phyloP scores from a whole-genome alignment of 2,888 invertebrate species.

The Drosophila demipolita region DNA sequence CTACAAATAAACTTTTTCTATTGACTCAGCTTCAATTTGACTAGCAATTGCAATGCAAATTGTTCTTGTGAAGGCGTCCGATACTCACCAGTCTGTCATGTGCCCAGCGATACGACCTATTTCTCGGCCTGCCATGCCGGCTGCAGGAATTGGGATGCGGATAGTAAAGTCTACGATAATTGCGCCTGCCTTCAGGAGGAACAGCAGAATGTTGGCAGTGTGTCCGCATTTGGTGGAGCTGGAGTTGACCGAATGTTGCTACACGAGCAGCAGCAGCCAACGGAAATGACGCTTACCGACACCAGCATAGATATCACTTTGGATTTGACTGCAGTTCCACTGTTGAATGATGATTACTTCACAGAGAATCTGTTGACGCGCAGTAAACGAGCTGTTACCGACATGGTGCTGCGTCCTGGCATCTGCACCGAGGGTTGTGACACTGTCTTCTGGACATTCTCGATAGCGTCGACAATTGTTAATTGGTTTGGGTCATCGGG shows the following conservation, averaged over 20 bases:
- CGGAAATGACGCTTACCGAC: constrained; percentile 14
- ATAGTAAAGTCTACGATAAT: constrained; percentile 53
- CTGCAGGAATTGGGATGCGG: constrained; percentile 85
- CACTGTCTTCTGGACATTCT: constrained; percentile 86
- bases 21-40: constrained; percentile 85
- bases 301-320: constrained; percentile 18
- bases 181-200: constrained; percentile 50
- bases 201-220: constrained; percentile 1
- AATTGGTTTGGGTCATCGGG: constrained; percentile 89
- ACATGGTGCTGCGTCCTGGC: constrained; percentile 82
- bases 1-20: neutral
- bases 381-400: constrained; percentile 34
- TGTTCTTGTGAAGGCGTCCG: constrained; percentile 87
- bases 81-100: constrained; percentile 89
- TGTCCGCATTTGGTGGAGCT: constrained; percentile 12
- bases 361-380: constrained; percentile 42
- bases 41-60: constrained; percentile 86
- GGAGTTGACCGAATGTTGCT: constrained; percentile 29
- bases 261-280: constrained; percentile 1
- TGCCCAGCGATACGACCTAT: constrained; percentile 86
- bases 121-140: constrained; percentile 92
- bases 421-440: constrained; percentile 86
- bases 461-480: constrained; percentile 86
- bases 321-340: constrained; percentile 18
- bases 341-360: constrained; percentile 46